Conservation (phyloP, 1,140 invertebrate species). For the Rhagoletis pomonella region DNA sequence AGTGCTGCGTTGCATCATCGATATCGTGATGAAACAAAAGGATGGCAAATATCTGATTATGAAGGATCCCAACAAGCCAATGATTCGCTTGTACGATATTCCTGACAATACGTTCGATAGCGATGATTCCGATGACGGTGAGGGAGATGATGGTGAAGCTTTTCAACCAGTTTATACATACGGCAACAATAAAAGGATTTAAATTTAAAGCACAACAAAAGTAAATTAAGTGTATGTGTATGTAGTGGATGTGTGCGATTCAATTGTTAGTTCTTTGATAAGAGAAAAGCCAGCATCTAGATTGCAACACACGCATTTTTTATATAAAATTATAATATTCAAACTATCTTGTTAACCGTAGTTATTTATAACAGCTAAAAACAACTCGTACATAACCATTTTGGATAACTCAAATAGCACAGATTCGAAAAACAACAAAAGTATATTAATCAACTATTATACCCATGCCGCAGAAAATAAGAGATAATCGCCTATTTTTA, state of each 20-base stretch:
- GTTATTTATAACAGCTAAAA: constrained; percentile 10
- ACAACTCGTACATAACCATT: neutral
- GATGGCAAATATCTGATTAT: constrained; percentile 98
- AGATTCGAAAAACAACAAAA: constrained; percentile 14
- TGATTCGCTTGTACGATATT: constrained; percentile 97
- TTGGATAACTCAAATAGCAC: neutral
- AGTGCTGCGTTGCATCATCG: constrained; percentile 97
- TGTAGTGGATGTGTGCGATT: constrained; percentile 7
- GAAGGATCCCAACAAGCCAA: constrained; percentile 99
- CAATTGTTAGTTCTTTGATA: constrained; percentile 43
- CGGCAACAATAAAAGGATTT: constrained; percentile 56
- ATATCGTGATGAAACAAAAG: constrained; percentile 98
- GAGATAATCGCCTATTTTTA: constrained; percentile 22
- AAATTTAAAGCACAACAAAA: neutral
- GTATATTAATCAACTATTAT: constrained; percentile 14
- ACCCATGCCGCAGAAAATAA: neutral
- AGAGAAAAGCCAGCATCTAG: constrained; percentile 18
- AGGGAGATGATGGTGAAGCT: constrained; percentile 84
- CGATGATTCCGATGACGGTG: constrained; percentile 92
- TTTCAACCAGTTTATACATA: constrained; percentile 72
- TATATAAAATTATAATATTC: constrained; percentile 16
- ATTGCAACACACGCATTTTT: constrained; percentile 1
- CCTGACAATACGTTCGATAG: constrained; percentile 99
- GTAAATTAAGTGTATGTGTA: constrained; percentile 24
- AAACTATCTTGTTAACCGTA: neutral